Evolutionary conservation across 2,113 vertebrate genomes (phyloP).

Genomic region (Mus musculus): DNA sequence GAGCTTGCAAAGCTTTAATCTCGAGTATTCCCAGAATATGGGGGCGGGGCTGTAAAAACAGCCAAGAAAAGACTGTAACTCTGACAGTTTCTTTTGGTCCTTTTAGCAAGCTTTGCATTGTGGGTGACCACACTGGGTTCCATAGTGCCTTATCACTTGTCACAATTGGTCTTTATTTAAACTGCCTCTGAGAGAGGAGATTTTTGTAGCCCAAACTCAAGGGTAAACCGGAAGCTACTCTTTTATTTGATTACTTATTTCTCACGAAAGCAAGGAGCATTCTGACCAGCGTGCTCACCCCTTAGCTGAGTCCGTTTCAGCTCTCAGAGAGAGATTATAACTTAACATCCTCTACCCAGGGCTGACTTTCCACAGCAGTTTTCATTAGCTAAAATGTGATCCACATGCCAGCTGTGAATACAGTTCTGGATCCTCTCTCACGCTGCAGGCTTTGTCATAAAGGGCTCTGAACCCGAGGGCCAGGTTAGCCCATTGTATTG

Average conservation of each 20-base stretch:
- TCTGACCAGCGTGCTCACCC: background rate
- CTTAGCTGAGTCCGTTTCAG: constrained; percentile 16
- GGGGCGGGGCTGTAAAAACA: constrained; percentile 16
- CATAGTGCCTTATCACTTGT: background rate
- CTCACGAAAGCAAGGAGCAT: background rate
- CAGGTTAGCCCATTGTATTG: background rate
- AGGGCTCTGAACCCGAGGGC: background rate
- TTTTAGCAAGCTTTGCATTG: background rate
- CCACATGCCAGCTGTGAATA: constrained; percentile 13
- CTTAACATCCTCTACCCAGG: background rate
- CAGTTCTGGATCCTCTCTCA: background rate
- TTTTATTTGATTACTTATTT: background rate
- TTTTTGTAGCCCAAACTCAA: constrained; percentile 18
- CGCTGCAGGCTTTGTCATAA: constrained; percentile 50
- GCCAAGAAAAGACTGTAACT: background rate
- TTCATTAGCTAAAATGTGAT: constrained; percentile 7
- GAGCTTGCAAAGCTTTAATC: constrained; percentile 17
- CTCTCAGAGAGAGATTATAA: constrained; percentile 1
- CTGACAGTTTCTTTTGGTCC: background rate
- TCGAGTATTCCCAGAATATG: background rate
- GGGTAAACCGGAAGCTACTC: background rate
- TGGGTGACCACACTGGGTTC: background rate
- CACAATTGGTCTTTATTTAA: constrained; percentile 32
- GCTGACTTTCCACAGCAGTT: background rate
- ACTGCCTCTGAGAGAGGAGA: constrained; percentile 38